phyloP scores from a whole-genome alignment of 2,797 vertebrate genomes.

The Clarias fuscus region DNA sequence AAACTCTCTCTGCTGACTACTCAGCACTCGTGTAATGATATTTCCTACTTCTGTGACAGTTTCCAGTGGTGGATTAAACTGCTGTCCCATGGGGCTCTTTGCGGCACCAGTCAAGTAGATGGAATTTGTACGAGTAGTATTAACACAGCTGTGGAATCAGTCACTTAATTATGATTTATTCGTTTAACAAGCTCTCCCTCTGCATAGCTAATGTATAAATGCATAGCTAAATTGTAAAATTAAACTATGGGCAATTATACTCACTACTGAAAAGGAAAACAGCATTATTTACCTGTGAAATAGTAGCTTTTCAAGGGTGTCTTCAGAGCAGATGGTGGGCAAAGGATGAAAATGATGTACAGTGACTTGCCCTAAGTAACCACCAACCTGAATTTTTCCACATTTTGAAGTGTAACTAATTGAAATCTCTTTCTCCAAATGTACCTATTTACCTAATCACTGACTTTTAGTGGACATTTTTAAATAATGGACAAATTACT shows the following conservation, averaged over 20 bases:
- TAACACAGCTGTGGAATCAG: slow-evolving; percentile 4
- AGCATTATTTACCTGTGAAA: not conserved
- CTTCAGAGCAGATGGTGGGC: not conserved
- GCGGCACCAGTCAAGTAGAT: not conserved
- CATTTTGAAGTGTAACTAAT: not conserved
- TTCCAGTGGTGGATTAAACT: slow-evolving; percentile 1
- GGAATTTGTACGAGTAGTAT: not conserved
- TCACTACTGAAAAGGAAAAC: not conserved
- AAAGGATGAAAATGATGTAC: not conserved
- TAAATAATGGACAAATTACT: not conserved
- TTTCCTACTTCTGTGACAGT: not conserved
- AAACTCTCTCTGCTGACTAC: not conserved
- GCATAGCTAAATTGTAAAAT: not conserved
- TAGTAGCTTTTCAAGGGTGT: not conserved
- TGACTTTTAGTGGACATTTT: not conserved
- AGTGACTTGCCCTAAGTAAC: not conserved
- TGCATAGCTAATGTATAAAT: not conserved
- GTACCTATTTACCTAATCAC: not conserved
- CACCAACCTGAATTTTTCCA: not conserved
- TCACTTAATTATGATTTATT: slow-evolving; percentile 9
- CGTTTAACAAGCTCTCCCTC: not conserved
- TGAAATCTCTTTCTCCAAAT: not conserved
- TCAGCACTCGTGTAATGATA: not conserved
- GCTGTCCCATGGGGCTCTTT: not conserved
- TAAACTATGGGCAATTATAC: not conserved